A percentile compares a stretch with the other conserved stretches of the same genome.
Conservation (phyloP, 2,888 invertebrate genomes). For the Lasiommata megera region DNA sequence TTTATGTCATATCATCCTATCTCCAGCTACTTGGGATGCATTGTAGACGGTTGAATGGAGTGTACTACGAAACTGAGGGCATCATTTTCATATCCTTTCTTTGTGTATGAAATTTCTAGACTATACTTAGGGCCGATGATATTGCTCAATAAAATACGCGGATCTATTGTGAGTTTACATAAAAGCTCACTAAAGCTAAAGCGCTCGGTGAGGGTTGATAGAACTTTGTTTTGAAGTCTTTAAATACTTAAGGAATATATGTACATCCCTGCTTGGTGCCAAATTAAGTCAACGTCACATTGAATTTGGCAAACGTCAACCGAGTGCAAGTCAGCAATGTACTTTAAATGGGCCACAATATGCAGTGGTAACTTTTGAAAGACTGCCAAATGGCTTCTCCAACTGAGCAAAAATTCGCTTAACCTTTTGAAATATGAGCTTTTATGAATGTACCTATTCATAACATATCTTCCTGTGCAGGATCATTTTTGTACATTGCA, state of each 20-base stretch:
- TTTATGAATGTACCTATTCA: constrained; percentile 22
- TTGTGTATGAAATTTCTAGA: too few relatives aligned
- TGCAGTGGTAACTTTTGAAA: constrained; percentile 28
- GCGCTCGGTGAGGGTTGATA: too few relatives aligned
- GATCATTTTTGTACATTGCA: not conserved
- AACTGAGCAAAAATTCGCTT: constrained; percentile 30
- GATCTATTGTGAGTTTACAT: too few relatives aligned
- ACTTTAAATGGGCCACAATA: constrained; percentile 28
- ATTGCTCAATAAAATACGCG: too few relatives aligned
- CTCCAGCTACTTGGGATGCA: too few relatives aligned
- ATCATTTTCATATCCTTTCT: too few relatives aligned
- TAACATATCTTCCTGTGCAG: constrained; percentile 3
- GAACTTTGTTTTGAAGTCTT: too few relatives aligned
- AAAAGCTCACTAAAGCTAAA: too few relatives aligned
- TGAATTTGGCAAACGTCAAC: constrained; percentile 26
- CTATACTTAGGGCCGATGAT: too few relatives aligned
- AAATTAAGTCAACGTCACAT: constrained; percentile 18
- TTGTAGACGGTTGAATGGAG: too few relatives aligned
- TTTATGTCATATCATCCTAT: too few relatives aligned
- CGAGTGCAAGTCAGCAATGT: constrained; percentile 26
- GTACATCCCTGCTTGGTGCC: not conserved
- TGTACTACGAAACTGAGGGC: too few relatives aligned
- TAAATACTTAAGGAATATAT: not conserved
- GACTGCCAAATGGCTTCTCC: constrained; percentile 31
- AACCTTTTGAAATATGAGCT: constrained; percentile 26